Evolutionary conservation across 2,888 invertebrate genomes (phyloP), one percentile per base, ranked within the genome.

Genomic region (Lasioglossum leucozonium): DNA sequence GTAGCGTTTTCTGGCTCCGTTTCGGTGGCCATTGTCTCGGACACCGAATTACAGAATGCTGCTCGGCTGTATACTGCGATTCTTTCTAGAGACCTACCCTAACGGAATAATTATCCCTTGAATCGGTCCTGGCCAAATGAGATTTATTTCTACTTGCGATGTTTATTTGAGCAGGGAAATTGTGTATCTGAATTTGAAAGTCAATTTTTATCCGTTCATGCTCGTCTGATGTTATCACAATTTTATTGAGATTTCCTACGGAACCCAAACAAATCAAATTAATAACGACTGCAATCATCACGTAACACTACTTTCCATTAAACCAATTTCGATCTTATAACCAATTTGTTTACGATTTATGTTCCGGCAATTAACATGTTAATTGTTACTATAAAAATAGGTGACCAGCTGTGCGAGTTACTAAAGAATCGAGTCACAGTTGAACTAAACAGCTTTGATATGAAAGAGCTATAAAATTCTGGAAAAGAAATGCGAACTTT

Each of bases 21-120:
- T 69, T 40, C 16, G n/a, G 8, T 55, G 5, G 18, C 73, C 67
- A 65, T 67, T 69, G 79, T 55, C 73, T 30, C 22, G 34, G n/a
- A 34, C n/a, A 37, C 22, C 67, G 37, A 67, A 37, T 37, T n/a
- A 44, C 34, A 30, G 30, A 65, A 44, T 16, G 22, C 22, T 44
- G 26, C 62, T 30, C 62, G 62, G 16, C 51, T 22, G 10, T 51
- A 51, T 10, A 51, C 62, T 13, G 62, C 37, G 75, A 73, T 1
- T 11, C 16, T 5, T 26, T 42, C 71, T 2, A 0, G 8, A 67
- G 0, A 37, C 30, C 8, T 67, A 22, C 8, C 65, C 34, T 22
- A 67, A 67, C 65, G 22, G 18, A 4, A 37, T 37, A 30, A 67
- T 34, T 22, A 34, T 34, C 65, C 34, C 4, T 6, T 0, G 22